These are phyloP conservation scores for Monochamus alternatus DNA, from an alignment of 2,888 invertebrate genomes.

Conservation along the genomic window DNA sequence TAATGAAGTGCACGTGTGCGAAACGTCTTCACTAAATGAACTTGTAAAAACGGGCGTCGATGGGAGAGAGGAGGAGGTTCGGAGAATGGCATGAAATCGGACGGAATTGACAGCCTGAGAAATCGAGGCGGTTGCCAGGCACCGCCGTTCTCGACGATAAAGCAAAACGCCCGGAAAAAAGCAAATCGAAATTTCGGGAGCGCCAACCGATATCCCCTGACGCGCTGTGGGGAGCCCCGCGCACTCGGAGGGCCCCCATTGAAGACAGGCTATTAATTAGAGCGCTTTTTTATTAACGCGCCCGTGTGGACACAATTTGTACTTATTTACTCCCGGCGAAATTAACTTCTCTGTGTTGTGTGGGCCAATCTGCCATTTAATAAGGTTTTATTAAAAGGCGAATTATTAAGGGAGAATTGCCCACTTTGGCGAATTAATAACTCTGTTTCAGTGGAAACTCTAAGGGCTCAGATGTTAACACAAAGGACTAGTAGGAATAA, in stretches of 20 bases:
- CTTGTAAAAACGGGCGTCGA: slow-evolving; percentile 2
- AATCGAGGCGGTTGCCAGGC: slow-evolving; percentile 52
- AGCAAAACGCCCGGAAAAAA: slow-evolving; percentile 58
- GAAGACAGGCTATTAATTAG: slow-evolving; percentile 45
- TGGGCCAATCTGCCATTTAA: too few relatives aligned
- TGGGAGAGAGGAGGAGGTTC: slow-evolving; percentile 54
- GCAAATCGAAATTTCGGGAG: slow-evolving; percentile 60
- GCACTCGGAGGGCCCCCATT: too few relatives aligned
- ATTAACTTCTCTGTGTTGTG: too few relatives aligned
- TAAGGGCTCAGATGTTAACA: too few relatives aligned
- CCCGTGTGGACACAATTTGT: slow-evolving; percentile 6
- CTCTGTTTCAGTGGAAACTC: too few relatives aligned
- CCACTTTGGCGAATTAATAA: too few relatives aligned
- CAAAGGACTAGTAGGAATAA: too few relatives aligned
- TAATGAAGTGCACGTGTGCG: slow-evolving; percentile 1
- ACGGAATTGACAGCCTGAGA: slow-evolving; percentile 54
- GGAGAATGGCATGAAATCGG: slow-evolving; percentile 57
- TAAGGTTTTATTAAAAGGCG: too few relatives aligned
- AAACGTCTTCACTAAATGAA: not conserved
- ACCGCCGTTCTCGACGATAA: slow-evolving; percentile 45
- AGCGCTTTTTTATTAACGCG: slow-evolving; percentile 48
- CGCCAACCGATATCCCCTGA: slow-evolving; percentile 54
- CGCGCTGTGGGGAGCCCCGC: slow-evolving; percentile 47
- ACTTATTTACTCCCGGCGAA: too few relatives aligned
- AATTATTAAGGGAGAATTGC: too few relatives aligned